Evolutionary conservation across 2,888 invertebrate genomes (phyloP), one percentile per base, ranked within the genome.

Genomic region (Isoperla grammatica): DNA sequence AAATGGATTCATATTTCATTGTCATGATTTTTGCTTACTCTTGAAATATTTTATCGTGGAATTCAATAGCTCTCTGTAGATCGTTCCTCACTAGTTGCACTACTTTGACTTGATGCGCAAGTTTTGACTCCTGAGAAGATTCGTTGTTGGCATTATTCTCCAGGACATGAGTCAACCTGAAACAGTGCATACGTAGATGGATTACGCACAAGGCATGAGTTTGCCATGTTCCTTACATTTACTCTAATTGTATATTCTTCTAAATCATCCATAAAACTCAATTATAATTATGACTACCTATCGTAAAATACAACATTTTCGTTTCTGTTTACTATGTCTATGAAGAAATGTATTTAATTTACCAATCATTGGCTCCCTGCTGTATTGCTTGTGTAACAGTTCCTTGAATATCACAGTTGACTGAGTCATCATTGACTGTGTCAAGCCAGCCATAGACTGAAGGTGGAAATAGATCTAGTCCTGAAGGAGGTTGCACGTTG

Each of bases 81-180:
- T 92, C 92, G 0, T 87, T 85, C 45, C 89, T 79, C 29, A 92
- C 82, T 61, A 90, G 73, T 72, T 93, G 92, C 66, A 90, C 87
- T 13, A 94, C 81, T 75, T 90, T 87, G 37, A 92, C 88, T 64
- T 93, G 77, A 73, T 88, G 86, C 67, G 87, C 87, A 46, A 95
- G 73, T 56, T 83, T 81, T 4, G 85, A 82, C 62, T 90, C 87
- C 64, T 88, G 87, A 0, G 78, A 78, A 54, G 78, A 78, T 59
- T 84, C 83, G 50, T 78, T 78, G 13, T 76, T 75, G 45, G 80
- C 78, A 65, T 85, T 86, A 67, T 85, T 87, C 62, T 87, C 87
- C 59, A 86, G 69, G 48, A 90, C 84, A 65, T 88, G 84, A 37
- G 85, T 82, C 69, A 88, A 84, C 75, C 76, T 76, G 45, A 23